These are phyloP conservation scores for Holothuria glaberrima DNA, from an alignment of 35 echinoderm and acorn worm genomes.

Conservation along the genomic window DNA sequence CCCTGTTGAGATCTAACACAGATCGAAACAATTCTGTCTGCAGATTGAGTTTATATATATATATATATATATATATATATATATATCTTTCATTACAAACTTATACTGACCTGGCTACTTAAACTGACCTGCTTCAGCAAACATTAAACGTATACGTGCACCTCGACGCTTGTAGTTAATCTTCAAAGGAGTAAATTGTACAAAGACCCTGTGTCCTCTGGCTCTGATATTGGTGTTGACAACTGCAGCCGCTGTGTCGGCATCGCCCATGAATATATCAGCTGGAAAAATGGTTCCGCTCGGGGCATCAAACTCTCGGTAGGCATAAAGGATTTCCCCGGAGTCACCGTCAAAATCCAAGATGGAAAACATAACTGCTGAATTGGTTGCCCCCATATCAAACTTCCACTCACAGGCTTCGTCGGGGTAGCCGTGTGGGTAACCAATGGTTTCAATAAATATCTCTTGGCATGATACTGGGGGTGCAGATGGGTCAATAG, in stretches of 20 bases:
- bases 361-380: neutral
- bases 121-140: neutral
- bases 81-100: too few species aligned
- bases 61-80: too few species aligned
- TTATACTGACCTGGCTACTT: too few species aligned
- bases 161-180: neutral
- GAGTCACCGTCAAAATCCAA: neutral
- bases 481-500: too few species aligned
- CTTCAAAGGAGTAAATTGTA: neutral
- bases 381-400: neutral
- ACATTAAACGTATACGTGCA: neutral
- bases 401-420: neutral
- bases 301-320: neutral
- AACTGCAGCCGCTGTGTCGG: neutral
- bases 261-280: neutral
- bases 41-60: too few species aligned
- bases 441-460: neutral
- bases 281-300: neutral
- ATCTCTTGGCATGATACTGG: neutral
- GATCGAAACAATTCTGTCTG: too few species aligned
- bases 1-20: too few species aligned
- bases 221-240: neutral
- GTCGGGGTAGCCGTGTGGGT: neutral
- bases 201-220: neutral
- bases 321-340: neutral